phyloP scores from a whole-genome alignment of 2,888 invertebrate species.

The Pycnomerus fuliginosus region DNA sequence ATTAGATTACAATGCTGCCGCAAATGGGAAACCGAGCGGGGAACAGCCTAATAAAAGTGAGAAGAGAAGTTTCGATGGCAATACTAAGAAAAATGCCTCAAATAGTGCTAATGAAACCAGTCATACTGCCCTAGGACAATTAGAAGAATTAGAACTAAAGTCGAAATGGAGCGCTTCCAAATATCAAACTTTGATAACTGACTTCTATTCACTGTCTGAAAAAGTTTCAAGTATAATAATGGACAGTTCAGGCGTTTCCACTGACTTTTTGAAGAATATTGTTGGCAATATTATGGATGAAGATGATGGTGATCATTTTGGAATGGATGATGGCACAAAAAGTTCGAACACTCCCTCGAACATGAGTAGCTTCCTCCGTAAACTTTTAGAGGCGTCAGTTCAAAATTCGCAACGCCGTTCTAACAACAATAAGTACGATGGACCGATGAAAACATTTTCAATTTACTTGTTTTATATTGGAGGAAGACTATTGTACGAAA shows the following conservation, averaged over 20 bases:
- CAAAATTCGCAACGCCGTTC: not conserved
- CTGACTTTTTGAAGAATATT: not conserved
- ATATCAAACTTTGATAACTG: not conserved
- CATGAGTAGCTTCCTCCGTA: not conserved
- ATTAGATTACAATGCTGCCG: too few species aligned
- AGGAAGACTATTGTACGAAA: not conserved
- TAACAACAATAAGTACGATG: not conserved
- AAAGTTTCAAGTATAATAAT: not conserved
- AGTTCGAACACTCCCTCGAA: too few species aligned
- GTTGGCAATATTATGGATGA: too few species aligned
- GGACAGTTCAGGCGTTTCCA: not conserved
- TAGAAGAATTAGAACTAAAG: not conserved
- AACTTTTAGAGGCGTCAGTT: not conserved
- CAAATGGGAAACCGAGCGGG: too few species aligned
- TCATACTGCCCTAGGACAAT: not conserved
- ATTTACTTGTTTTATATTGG: not conserved
- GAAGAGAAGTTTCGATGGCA: not conserved
- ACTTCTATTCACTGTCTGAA: not conserved
- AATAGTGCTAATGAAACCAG: not conserved
- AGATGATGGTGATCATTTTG: too few species aligned
- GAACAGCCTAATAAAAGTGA: not conserved
- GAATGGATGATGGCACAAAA: too few species aligned
- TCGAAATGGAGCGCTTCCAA: not conserved
- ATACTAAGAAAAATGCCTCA: not conserved
- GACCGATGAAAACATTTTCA: not conserved